Evolutionary conservation across 64 coral and sea anemone genomes (phyloP), one percentile per base, ranked within the genome.

Genomic region (Platygyra sinensis): DNA sequence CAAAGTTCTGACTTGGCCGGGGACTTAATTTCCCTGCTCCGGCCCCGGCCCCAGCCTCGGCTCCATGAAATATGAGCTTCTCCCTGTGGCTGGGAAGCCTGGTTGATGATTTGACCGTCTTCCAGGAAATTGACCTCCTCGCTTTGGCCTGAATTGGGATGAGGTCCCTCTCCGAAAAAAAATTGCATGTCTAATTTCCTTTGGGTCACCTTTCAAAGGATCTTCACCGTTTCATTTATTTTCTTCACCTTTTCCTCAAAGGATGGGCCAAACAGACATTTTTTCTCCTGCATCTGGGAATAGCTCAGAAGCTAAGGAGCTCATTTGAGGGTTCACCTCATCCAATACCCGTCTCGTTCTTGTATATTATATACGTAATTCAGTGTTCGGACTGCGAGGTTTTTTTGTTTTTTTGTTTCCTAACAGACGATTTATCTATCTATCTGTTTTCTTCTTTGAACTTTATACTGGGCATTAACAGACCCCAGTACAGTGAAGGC

Each of bases 161-260:
- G 83, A 72, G 83, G 83, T 72, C 83, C 83, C 83, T 86, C 64
- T 86, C 32, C 30, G 83, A n/a, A n/a, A 86, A 83, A 86, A 86
- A 86, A 72, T 32, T 86, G 83, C 60, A 72, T 14, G 60, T 38
- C 51, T 42, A 64, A 52, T n/a, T 86, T 86, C 83, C 27, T 86
- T 2, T 64, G 33, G 10, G 39, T 3, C 42, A 64, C 83, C 11
- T 19, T 72, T 22, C 65, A 86, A 39, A 86, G 63, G 25, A 86
- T 86, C 83, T 72, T 67, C 16, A 72, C 65, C 16, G 30, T 86
- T 86, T 86, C 83, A 86, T 86, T 67, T 18, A 33, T 33, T 86
- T 86, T 55, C 28, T 62, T 80, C 24, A 80, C 55, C 39, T 80
- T 80, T 38, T 38, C 31, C 54, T 80, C 77, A 80, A 80, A 80